These are phyloP conservation scores for Halyomorpha halys DNA, from an alignment of 1,140 invertebrate genomes.

Conservation along the genomic window DNA sequence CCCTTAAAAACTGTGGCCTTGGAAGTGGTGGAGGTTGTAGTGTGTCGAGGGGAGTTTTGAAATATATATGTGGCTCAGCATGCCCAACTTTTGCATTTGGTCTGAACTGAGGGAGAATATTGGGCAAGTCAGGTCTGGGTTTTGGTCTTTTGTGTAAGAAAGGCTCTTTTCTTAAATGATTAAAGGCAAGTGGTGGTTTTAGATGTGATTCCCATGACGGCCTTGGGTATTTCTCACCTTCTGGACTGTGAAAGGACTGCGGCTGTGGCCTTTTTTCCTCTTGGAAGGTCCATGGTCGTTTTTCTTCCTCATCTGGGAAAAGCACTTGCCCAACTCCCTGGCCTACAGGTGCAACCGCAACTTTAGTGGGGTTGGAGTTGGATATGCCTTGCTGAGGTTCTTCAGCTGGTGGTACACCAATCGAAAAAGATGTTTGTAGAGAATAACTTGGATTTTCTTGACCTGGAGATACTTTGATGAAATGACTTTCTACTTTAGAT, in stretches of 20 bases:
- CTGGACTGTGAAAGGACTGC: background rate
- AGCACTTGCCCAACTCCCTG: conserved; percentile 32
- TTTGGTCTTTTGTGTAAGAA: conserved; percentile 26
- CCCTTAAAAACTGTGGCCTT: conserved; percentile 36
- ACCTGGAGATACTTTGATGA: conserved; percentile 30
- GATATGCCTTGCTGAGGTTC: background rate
- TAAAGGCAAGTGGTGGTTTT: conserved; percentile 24
- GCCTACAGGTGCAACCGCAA: conserved; percentile 8
- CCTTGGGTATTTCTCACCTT: conserved; percentile 28
- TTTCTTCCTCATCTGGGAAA: conserved; percentile 27
- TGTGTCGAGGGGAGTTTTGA: conserved; percentile 32
- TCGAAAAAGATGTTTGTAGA: conserved; percentile 33
- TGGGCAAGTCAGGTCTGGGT: conserved; percentile 41
- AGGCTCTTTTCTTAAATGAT: conserved; percentile 21
- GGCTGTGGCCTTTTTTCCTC: background rate
- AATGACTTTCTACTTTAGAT: conserved; percentile 27
- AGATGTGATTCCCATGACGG: conserved; percentile 31
- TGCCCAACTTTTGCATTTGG: conserved; percentile 51
- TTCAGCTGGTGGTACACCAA: conserved; percentile 29
- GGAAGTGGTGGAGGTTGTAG: conserved; percentile 38
- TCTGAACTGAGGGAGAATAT: conserved; percentile 58
- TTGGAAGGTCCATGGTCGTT: background rate
- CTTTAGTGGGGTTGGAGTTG: too few species aligned
- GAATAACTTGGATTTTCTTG: conserved; percentile 33
- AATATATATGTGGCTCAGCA: conserved; percentile 35